These are phyloP conservation scores for Sarcophaga peregrina DNA, from an alignment of 1,140 invertebrate genomes.

Conservation along the genomic window DNA sequence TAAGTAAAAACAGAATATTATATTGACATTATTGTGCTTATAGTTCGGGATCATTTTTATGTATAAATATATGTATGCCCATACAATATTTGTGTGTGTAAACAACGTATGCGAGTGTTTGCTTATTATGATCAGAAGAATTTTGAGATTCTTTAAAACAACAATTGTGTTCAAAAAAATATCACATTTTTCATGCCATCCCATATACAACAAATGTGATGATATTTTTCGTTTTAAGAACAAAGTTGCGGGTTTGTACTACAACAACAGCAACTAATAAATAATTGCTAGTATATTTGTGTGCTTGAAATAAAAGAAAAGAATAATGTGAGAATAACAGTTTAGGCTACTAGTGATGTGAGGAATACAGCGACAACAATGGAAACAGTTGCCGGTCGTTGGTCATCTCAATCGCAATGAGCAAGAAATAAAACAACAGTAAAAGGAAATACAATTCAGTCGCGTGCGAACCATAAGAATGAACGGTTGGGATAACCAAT, in stretches of 20 bases:
- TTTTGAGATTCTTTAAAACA: slow-evolving; percentile 6
- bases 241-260: background rate
- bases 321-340: no score
- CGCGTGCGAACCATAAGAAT: slow-evolving; percentile 32
- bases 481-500: background rate
- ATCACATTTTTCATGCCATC: background rate
- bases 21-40: no score
- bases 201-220: background rate
- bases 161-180: no score
- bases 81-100: background rate
- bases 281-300: no score
- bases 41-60: no score
- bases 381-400: background rate
- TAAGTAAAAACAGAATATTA: no score
- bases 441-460: slow-evolving; percentile 38
- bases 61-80: background rate
- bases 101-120: background rate
- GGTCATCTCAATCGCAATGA: background rate
- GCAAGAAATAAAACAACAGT: background rate
- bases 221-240: background rate
- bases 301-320: no score
- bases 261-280: background rate
- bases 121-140: background rate
- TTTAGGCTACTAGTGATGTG: no score
- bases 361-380: background rate